Base-by-base conservation (phyloP, 1,140 invertebrate genomes). In the Drosophila nigromelanica region DNA sequence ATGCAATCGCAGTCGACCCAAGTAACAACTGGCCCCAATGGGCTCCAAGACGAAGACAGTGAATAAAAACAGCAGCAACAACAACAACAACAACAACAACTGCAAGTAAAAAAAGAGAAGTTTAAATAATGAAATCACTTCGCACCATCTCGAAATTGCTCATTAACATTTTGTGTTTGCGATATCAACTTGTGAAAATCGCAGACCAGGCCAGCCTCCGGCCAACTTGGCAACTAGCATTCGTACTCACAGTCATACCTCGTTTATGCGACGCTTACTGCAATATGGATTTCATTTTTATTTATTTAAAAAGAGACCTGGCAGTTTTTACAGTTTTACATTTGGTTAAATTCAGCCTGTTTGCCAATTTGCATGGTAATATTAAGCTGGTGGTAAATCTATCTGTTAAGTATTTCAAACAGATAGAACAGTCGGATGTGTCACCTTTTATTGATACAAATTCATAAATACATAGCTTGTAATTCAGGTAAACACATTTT, bases 141-240 rank as follows among this genome's bases (percentile, higher is more conserved):
- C 90, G 90, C 90, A 91, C 90, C 80, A 91, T 91, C 90, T 91
- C 87, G 90, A 89, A 91, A 91, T 91, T 91, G 90, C 90, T 91
- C 90, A 91, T 91, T 91, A 91, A 91, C 90, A 91, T 91, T 91
- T 91, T 91, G 90, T 91, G 90, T 91, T 91, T 85, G 90, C 80
- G 81, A 90, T 91, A 91, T 91, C 90, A 89, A 89, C 81, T 89
- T 91, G 90, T 91, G 90, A 91, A 91, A 91, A 91, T 91, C 90
- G 76, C 77, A 75, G 63, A 66, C 52, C 62, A 52, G 60, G 47
- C 63, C 75, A 77, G 80, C 50, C 76, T 85, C 67, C 74, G 54
- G 51, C 48, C 54, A 55, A 54, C 18, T 56, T 6, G 37, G 37
- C 47, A 59, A 62, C 37, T 51, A 43, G 48, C 48, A 47, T 18